Percentiles rank a stretch among this genome's conserved stretches.
phyloP scores from a whole-genome alignment of 2,113 vertebrate species.

The Scomber colias region DNA sequence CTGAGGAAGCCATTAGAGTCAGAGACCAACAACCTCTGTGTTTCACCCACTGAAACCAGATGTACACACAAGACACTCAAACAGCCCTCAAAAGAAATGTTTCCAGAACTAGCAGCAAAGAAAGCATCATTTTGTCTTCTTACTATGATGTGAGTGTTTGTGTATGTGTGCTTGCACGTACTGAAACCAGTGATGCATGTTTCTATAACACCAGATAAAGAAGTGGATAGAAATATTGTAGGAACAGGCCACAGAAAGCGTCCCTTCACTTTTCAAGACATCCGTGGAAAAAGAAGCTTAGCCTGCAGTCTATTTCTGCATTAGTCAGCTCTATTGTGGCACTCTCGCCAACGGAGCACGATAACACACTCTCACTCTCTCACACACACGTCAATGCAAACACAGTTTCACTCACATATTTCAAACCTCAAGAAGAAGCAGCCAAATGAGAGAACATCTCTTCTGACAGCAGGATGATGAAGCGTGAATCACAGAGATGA shows the following conservation, averaged over 20 bases:
- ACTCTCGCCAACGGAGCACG: slow-evolving; percentile 47
- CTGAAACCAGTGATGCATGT: slow-evolving; percentile 25
- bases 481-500: slow-evolving; percentile 33
- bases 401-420: slow-evolving; percentile 21
- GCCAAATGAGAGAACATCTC: slow-evolving; percentile 20
- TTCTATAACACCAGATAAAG: background rate
- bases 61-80: background rate
- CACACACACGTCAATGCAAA: background rate
- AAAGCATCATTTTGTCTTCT: background rate
- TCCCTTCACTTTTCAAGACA: slow-evolving; percentile 59
- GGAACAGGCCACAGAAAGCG: slow-evolving; percentile 35
- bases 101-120: background rate
- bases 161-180: background rate
- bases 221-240: slow-evolving; percentile 35
- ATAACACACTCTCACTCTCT: slow-evolving; percentile 49
- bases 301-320: slow-evolving; percentile 80
- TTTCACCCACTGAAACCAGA: slow-evolving; percentile 6
- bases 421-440: slow-evolving; percentile 15
- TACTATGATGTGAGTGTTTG: background rate
- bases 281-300: slow-evolving; percentile 70
- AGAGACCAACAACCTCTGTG: slow-evolving; percentile 15
- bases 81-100: background rate
- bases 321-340: slow-evolving; percentile 78
- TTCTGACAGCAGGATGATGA: slow-evolving; percentile 45
- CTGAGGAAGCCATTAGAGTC: slow-evolving; percentile 39